Evolutionary conservation across 2,888 invertebrate genomes (phyloP), one percentile per base, ranked within the genome.

Genomic region (Dryomyza anilis): DNA sequence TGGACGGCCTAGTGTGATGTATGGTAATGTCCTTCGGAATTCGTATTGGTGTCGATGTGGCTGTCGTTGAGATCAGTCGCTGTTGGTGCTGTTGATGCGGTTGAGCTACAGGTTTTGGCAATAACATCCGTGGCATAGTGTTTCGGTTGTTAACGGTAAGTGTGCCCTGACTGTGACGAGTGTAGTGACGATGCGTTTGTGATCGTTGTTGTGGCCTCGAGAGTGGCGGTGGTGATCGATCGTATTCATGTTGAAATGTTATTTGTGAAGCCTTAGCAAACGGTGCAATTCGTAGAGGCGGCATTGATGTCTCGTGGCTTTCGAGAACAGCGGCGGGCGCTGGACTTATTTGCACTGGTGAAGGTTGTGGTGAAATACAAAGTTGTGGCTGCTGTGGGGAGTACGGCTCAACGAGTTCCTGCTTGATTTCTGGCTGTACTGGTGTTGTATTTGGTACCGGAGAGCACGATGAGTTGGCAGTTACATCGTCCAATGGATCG

Each of bases 201-300:
- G 16, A 29, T 14, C 10, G 55, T 23, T 33, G 55, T 14, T 33
- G 33, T 3, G 67, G 63, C 67, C 73, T 72, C 21, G 67, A 67
- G 0, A 71, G 64, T 10, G 72, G 63, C 0, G 72, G 70, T 21
- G 72, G 70, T 2, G 76, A 75, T 5, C 78, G 64, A 45, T 74
- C 73, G 6, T 72, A 68, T 36, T 64, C n/a, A 1, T 48, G 29
- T 6, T 45, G 58, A 14, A 16, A 7, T 6, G 14, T 45, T 21
- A 63, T 25, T 16, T 52, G 55, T 10, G 67, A 29, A 25, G 72
- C 70, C 52, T 71, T 78, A 3, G 81, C 81, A 65, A 81, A 79
- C 6, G 77, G 72, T 8, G 81, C 79, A n/a, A 79, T 78, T 14
- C 79, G 73, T 27, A 79, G 61, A 2, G 78, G 76, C n/a, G 73